Percentiles rank a stretch among this genome's conserved stretches.
phyloP scores from a whole-genome alignment of 2,113 vertebrate genomes.

The Noturus placidus region DNA sequence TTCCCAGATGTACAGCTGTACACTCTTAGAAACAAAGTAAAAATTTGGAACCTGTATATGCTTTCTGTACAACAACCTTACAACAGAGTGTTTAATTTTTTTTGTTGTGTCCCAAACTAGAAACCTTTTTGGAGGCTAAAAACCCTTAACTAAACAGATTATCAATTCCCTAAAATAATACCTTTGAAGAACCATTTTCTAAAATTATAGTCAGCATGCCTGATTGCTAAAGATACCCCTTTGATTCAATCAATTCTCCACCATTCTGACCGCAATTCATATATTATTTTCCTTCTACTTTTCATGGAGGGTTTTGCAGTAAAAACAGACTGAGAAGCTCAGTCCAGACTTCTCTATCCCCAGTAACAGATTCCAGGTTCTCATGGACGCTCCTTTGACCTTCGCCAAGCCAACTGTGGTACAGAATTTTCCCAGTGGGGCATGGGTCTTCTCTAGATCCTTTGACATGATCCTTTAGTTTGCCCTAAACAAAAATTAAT shows the following conservation, averaged over 20 bases:
- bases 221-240: conserved; percentile 41
- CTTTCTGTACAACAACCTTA: background rate
- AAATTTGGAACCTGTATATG: background rate
- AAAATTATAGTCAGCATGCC: conserved; percentile 46
- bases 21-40: conserved; percentile 18
- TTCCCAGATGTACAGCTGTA: conserved; percentile 50
- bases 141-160: background rate
- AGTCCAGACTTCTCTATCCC: background rate
- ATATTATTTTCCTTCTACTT: background rate
- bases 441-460: background rate
- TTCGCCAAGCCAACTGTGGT: background rate
- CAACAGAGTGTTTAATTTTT: background rate
- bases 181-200: background rate
- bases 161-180: background rate
- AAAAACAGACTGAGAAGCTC: background rate
- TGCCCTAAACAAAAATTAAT: conserved; percentile 26
- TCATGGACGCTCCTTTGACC: background rate
- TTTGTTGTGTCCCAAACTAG: background rate
- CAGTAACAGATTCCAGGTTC: background rate
- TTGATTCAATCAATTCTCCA: conserved; percentile 43
- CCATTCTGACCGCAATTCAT: conserved; percentile 29
- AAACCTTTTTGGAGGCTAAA: background rate
- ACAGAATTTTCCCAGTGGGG: background rate
- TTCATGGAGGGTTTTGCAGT: background rate
- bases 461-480: background rate